Evolutionary conservation across 2,113 vertebrate genomes (phyloP), one percentile per base, ranked within the genome.

Genomic region (Corynorhinus townsendii): DNA sequence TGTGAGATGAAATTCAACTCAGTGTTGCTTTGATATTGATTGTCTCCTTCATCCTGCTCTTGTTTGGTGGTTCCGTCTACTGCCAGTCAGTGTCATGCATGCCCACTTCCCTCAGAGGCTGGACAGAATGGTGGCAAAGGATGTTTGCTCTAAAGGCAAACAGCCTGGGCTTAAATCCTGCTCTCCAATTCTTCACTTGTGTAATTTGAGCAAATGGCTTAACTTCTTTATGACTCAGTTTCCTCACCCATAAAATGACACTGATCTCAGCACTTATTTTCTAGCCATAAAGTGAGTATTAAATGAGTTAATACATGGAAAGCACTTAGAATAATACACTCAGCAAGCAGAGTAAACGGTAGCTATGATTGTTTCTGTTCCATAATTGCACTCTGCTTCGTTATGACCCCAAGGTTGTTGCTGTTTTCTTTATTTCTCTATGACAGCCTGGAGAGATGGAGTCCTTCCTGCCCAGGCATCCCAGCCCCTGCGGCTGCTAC

Each of bases 171-270:
- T 45, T 49, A n/a, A 92, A 89, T 76, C 45, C 86, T 49, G 19
- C 45, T 26, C 68, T 49, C 12, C 2, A 83, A 1, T 20, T 87
- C 81, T 49, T 49, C 62, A 43, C 43, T 43, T 79, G 22, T 20
- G 26, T 88, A 40, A 79, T 40, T 30, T 81, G 24, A 38, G 16
- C 30, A 81, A 73, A 40, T 11, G 73, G 22, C 26, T 92, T 45
- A 43, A 28, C 15, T 35, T 75, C 59, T 77, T 83, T 52, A 69
- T 77, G 76, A 40, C 40, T 86, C 45, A 28, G 38, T 83, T 91
- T 94, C n/a, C 52, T 80, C 26, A 82, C 59, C 72, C 11, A 47
- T 43, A 88, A 82, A 90, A 33, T 26, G 40, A 71, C 11, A 22
- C 4, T 9, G 40, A 47, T 45, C 30, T 72, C 68, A 62, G 56